Percentiles rank a stretch among this genome's conserved stretches.
Evolutionary conservation across 1,140 invertebrate species (phyloP).

Genomic region (Caerostris darwini): DNA sequence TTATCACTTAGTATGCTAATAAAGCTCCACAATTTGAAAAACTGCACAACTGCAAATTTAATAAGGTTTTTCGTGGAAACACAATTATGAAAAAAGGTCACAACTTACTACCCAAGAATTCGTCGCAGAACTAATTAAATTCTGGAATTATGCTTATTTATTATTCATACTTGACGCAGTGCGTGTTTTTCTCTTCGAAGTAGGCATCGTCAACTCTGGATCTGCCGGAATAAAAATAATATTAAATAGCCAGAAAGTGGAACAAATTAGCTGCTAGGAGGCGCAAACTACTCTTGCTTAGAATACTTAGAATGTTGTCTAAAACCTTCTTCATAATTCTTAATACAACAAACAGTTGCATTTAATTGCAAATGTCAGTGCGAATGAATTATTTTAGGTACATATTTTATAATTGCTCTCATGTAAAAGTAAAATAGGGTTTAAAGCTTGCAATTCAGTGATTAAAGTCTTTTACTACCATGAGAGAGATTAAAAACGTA

Average conservation of each 20-base stretch:
- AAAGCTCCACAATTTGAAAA: not conserved
- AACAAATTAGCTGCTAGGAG: no score
- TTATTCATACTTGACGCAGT: conserved; percentile 44
- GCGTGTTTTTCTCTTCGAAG: conserved; percentile 28
- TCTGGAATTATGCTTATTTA: conserved; percentile 49
- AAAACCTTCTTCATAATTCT: not conserved
- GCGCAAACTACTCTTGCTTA: not conserved
- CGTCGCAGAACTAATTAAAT: conserved; percentile 55
- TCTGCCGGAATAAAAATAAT: not conserved
- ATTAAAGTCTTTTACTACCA: conserved; percentile 57
- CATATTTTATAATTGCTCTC: conserved; percentile 39
- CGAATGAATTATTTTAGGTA: conserved; percentile 41
- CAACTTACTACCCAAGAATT: not conserved
- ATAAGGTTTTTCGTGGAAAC: conserved; percentile 39
- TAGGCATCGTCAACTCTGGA: conserved; percentile 2
- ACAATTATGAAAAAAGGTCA: not conserved
- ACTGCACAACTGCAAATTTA: not conserved
- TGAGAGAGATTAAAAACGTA: conserved; percentile 57
- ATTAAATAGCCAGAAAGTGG: not conserved
- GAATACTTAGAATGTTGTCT: not conserved
- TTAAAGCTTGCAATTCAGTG: conserved; percentile 59
- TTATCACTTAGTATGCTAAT: conserved; percentile 26
- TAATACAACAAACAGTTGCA: conserved; percentile 15
- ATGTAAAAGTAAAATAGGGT: conserved; percentile 21
- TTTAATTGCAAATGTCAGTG: conserved; percentile 57